These are phyloP conservation scores for Dicranocentrus wangi DNA, from an alignment of 2,888 invertebrate species.

Conservation along the genomic window DNA sequence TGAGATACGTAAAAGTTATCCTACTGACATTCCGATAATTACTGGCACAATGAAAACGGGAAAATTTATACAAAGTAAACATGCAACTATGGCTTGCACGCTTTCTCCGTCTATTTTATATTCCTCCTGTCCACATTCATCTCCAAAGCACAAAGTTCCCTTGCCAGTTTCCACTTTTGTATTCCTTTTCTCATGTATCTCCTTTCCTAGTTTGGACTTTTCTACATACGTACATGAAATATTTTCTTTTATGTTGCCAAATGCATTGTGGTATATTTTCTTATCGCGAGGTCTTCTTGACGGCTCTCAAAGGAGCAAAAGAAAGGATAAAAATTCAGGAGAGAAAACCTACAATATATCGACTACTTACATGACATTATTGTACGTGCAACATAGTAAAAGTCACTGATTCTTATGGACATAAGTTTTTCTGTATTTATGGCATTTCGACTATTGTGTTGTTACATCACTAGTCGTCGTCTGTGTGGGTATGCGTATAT, in stretches of 20 bases:
- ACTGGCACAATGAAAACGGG: not conserved
- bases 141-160: not conserved
- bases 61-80: constrained; percentile 4
- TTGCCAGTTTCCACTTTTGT: not conserved
- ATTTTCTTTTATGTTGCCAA: constrained; percentile 42
- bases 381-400: constrained; percentile 1
- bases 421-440: constrained; percentile 12
- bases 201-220: not conserved
- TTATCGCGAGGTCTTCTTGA: constrained; percentile 1
- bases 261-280: constrained; percentile 38
- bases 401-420: no score
- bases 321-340: not conserved
- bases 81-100: not conserved
- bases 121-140: not conserved
- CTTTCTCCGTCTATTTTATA: constrained; percentile 1
- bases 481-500: not conserved
- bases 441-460: not conserved
- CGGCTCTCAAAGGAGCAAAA: constrained; percentile 8
- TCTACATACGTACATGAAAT: constrained; percentile 17
- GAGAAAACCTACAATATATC: not conserved
- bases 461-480: not conserved
- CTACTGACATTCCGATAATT: no score
- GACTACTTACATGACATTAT: not conserved
- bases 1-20: no score
- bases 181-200: not conserved